Conservation (phyloP, 2,113 vertebrate genomes). For the Pelusios castaneus region DNA sequence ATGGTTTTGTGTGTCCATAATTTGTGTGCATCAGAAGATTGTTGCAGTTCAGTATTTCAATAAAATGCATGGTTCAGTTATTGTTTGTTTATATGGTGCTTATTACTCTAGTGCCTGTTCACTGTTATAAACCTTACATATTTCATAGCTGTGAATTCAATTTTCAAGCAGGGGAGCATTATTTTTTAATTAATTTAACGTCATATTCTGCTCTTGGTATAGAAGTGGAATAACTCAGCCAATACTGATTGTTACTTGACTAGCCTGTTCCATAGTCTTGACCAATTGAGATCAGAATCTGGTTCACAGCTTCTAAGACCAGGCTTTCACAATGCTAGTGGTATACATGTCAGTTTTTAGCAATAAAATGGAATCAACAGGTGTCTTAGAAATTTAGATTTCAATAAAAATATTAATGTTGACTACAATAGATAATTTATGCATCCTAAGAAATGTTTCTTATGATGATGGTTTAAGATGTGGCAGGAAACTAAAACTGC, state of each 20-base stretch:
- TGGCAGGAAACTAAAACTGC: not conserved
- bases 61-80: not conserved
- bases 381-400: not conserved
- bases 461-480: not conserved
- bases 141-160: not conserved
- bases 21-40: not conserved
- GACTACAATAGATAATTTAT: not conserved
- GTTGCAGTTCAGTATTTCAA: not conserved
- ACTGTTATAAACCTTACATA: not conserved
- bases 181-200: not conserved
- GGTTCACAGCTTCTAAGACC: rapidly evolving
- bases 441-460: not conserved
- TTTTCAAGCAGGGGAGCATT: not conserved
- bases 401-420: not conserved
- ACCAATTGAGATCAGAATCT: not conserved
- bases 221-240: not conserved
- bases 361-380: not conserved
- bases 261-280: no score
- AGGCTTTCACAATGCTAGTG: rapidly evolving
- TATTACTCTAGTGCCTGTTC: not conserved
- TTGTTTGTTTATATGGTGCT: not conserved
- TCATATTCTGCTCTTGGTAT: rapidly evolving
- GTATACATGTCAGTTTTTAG: not conserved
- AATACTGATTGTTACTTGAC: not conserved
- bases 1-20: rapidly evolving